These are phyloP conservation scores for Salticus scenicus DNA, from an alignment of 2,888 invertebrate species.

Conservation along the genomic window DNA sequence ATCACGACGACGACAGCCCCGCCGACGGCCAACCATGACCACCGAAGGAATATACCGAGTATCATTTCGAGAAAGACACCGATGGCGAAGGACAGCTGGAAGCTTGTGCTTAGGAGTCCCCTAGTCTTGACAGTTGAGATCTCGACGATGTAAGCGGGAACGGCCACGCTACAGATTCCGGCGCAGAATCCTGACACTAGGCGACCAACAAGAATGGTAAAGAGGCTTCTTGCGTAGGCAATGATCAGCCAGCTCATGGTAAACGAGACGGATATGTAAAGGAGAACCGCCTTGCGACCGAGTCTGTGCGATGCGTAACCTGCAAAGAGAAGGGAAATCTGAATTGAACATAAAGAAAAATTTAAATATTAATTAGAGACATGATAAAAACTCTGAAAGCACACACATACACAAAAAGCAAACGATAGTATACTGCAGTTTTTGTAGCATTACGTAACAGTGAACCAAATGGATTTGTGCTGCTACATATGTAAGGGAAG, in stretches of 20 bases:
- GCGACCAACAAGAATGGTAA: constrained; percentile 52
- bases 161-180: constrained; percentile 64
- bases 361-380: no score
- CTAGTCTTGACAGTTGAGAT: constrained; percentile 62
- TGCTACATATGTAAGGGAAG: no score
- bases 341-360: no score
- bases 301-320: constrained; percentile 65
- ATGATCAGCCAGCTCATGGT: constrained; percentile 75
- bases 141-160: constrained; percentile 70
- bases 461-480: no score
- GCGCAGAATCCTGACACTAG: constrained; percentile 55
- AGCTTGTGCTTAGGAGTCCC: constrained; percentile 65
- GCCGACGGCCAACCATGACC: constrained; percentile 64
- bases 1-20: constrained; percentile 29
- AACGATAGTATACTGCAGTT: background rate
- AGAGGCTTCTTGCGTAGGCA: constrained; percentile 52
- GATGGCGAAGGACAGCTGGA: constrained; percentile 62
- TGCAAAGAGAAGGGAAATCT: constrained; percentile 10
- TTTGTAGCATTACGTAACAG: no score
- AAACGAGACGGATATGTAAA: constrained; percentile 74
- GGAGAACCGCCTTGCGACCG: constrained; percentile 73
- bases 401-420: background rate
- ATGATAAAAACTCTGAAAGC: background rate
- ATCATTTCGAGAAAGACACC: constrained; percentile 62
- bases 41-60: constrained; percentile 58